A percentile compares a stretch with the other conserved stretches of the same genome.
phyloP scores from a whole-genome alignment of 2,888 invertebrate species.

The Heliconius hortense region DNA sequence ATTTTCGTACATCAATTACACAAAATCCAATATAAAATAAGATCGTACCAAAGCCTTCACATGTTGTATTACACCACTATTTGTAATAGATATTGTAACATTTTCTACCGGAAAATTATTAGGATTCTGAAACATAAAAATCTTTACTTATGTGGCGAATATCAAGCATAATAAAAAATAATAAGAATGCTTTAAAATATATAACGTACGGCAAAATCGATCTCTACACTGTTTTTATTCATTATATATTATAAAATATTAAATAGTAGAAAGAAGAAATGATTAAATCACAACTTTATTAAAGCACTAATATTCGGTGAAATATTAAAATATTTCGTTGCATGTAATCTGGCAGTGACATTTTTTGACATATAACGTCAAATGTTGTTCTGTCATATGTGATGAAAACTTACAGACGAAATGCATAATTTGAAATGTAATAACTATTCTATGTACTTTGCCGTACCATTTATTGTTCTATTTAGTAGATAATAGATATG shows the following conservation, averaged over 20 bases:
- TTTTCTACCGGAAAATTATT: slow-evolving; percentile 81
- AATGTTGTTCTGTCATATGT: neutral
- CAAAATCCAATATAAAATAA: neutral
- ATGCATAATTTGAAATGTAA: neutral
- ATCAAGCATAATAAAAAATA: neutral
- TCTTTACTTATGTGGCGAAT: slow-evolving; percentile 39
- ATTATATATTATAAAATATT: slow-evolving; percentile 1
- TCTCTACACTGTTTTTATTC: neutral
- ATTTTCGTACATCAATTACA: neutral
- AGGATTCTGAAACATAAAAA: slow-evolving; percentile 77
- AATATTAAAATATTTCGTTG: slow-evolving; percentile 3
- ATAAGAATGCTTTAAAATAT: neutral
- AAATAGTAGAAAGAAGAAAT: neutral
- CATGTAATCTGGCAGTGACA: slow-evolving; percentile 10
- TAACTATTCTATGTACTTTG: neutral
- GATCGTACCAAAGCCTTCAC: slow-evolving; percentile 84
- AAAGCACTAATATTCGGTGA: neutral
- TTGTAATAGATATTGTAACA: slow-evolving; percentile 66
- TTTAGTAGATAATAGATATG: neutral
- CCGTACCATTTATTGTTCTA: neutral
- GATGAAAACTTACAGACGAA: neutral
- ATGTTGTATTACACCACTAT: slow-evolving; percentile 77
- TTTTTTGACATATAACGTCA: neutral
- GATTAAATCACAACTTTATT: neutral
- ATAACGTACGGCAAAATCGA: slow-evolving; percentile 53